Evolutionary conservation across 1,140 invertebrate genomes (phyloP).

Genomic region (Ostrea edulis): DNA sequence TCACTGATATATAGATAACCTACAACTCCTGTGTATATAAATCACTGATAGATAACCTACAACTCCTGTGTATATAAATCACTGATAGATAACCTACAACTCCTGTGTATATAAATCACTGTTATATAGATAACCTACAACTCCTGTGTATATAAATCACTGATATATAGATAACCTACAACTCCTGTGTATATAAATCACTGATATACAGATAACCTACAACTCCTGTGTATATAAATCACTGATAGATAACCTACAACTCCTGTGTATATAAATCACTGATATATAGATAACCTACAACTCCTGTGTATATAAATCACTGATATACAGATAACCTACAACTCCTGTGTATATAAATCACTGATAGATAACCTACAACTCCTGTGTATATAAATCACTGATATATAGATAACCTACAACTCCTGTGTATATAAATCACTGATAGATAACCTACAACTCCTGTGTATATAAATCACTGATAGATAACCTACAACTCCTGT

Average conservation of each 20-base stretch:
- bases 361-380: slow-evolving; percentile 78
- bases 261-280: background rate
- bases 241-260: slow-evolving; percentile 77
- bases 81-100: slow-evolving; percentile 77
- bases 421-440: background rate
- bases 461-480: background rate
- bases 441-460: slow-evolving; percentile 79
- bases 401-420: slow-evolving; percentile 78
- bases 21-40: slow-evolving; percentile 78
- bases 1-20: background rate
- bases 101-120: background rate
- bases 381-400: background rate
- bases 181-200: background rate
- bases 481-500: slow-evolving; percentile 79
- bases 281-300: slow-evolving; percentile 77
- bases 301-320: background rate
- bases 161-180: slow-evolving; percentile 77
- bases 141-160: background rate
- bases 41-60: slow-evolving; percentile 75
- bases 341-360: background rate
- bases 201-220: slow-evolving; percentile 76
- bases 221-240: background rate
- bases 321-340: slow-evolving; percentile 77
- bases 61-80: background rate
- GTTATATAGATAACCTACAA: slow-evolving; percentile 77